phyloP scores from a whole-genome alignment of 2,797 vertebrate genomes.

The Leptatherina wallacei region DNA sequence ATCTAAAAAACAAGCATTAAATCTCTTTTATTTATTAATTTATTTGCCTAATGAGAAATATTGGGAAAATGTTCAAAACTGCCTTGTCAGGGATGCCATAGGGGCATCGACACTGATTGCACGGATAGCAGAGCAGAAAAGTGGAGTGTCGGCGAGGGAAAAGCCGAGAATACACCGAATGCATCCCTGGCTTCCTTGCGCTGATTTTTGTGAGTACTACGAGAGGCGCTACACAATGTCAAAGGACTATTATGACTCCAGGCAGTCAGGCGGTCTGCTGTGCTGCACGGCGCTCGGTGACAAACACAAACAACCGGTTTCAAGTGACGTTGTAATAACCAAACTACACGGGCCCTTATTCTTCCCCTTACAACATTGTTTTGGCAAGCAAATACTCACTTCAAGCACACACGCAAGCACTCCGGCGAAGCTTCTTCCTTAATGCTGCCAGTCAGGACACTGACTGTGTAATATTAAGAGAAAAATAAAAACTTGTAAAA shows the following conservation, averaged over 20 bases:
- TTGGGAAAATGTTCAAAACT: slow-evolving; percentile 35
- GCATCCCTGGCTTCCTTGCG: slow-evolving; percentile 55
- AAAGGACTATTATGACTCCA: slow-evolving; percentile 72
- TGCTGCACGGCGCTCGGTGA: slow-evolving; percentile 47
- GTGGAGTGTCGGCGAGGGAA: slow-evolving; percentile 47
- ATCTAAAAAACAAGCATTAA: slow-evolving; percentile 33
- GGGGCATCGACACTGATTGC: slow-evolving; percentile 47
- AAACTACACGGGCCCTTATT: slow-evolving; percentile 31
- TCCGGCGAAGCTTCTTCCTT: slow-evolving; percentile 12
- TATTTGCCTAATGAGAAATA: slow-evolving; percentile 2
- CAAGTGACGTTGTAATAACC: slow-evolving; percentile 53
- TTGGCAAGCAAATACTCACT: slow-evolving; percentile 40
- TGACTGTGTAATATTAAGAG: background rate
- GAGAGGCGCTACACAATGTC: slow-evolving; percentile 78
- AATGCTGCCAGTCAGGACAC: slow-evolving; percentile 14
- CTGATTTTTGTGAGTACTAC: slow-evolving; percentile 72
- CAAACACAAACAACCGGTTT: slow-evolving; percentile 70
- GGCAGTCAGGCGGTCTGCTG: slow-evolving; percentile 62
- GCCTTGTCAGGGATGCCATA: slow-evolving; percentile 54
- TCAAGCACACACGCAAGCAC: slow-evolving; percentile 28
- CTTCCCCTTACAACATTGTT: slow-evolving; percentile 28
- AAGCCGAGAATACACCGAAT: slow-evolving; percentile 59
- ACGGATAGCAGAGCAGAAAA: slow-evolving; percentile 57
- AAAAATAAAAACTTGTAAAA: slow-evolving; percentile 33
- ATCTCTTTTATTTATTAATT: background rate